Conservation (phyloP, 2,797 vertebrate genomes). For the Hydrolagus colliei region DNA sequence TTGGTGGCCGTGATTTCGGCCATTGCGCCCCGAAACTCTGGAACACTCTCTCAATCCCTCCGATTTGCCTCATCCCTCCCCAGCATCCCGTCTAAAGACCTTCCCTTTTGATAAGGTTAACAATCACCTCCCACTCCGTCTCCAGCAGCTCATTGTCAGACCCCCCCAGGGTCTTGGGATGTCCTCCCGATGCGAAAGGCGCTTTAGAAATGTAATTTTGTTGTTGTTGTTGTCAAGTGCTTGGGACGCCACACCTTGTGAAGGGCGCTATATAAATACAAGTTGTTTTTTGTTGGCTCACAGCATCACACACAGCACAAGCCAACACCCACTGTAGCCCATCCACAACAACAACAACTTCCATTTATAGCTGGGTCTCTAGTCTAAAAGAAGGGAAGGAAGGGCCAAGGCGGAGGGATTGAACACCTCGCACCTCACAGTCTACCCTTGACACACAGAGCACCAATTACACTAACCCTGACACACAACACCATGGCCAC, state of each 20-base stretch:
- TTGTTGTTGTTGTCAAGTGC: too few relatives aligned
- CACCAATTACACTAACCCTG: neutral
- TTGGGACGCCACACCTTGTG: too few relatives aligned
- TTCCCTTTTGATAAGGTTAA: too few relatives aligned
- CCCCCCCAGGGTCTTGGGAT: conserved; percentile 52
- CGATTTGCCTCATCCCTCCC: neutral
- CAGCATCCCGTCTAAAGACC: neutral
- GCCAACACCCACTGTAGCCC: conserved; percentile 46
- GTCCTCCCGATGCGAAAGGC: too few relatives aligned
- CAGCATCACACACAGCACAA: conserved; percentile 67
- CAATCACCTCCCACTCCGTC: neutral
- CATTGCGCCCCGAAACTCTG: too few relatives aligned
- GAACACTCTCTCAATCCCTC: too few relatives aligned
- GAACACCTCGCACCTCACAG: neutral
- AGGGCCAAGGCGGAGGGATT: too few relatives aligned
- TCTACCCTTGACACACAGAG: neutral
- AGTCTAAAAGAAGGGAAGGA: neutral
- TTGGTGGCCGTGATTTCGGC: too few relatives aligned
- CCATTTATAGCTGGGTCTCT: neutral
- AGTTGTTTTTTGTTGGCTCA: conserved; percentile 66
- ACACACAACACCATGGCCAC: neutral
- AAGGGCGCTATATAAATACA: too few relatives aligned
- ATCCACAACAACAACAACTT: neutral
- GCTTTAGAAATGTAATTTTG: too few relatives aligned
- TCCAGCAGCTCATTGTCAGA: conserved; percentile 71